Evolutionary conservation across 1,140 invertebrate species (phyloP).

Genomic region (Popillia japonica): DNA sequence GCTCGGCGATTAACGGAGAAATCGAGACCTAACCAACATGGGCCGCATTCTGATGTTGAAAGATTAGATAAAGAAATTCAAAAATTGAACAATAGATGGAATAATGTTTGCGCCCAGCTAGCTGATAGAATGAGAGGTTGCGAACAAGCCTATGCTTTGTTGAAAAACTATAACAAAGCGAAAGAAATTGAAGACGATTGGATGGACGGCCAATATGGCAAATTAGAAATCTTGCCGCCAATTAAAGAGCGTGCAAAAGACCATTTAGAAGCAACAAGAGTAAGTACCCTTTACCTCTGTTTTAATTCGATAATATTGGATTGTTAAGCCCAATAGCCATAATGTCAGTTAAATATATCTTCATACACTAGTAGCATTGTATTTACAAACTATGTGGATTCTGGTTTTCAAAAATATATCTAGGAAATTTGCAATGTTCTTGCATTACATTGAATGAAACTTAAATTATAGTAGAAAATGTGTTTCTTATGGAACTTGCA

Average conservation of each 20-base stretch:
- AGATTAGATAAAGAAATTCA: slow-evolving; percentile 92
- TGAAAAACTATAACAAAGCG: slow-evolving; percentile 86
- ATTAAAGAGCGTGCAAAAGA: slow-evolving; percentile 76
- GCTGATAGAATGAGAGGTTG: slow-evolving; percentile 89
- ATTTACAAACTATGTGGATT: too few relatives aligned
- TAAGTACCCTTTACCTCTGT: slow-evolving; percentile 60
- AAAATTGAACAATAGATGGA: slow-evolving; percentile 88
- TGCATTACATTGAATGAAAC: too few relatives aligned
- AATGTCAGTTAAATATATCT: too few relatives aligned
- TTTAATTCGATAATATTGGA: neutral
- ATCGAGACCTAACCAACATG: slow-evolving; percentile 76
- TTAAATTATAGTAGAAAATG: too few relatives aligned
- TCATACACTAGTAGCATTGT: too few relatives aligned
- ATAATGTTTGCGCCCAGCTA: slow-evolving; percentile 87
- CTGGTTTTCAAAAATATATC: too few relatives aligned
- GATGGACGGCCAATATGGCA: slow-evolving; percentile 81
- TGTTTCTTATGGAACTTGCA: too few relatives aligned
- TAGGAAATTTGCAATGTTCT: too few relatives aligned
- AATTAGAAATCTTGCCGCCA: slow-evolving; percentile 75
- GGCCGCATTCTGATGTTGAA: slow-evolving; percentile 85
- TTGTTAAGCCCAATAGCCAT: too few relatives aligned
- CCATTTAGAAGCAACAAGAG: slow-evolving; percentile 80
- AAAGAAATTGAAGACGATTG: slow-evolving; percentile 88
- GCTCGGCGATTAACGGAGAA: slow-evolving; percentile 86
- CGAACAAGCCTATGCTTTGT: slow-evolving; percentile 83